A percentile compares a stretch with the other conserved stretches of the same genome.
Evolutionary conservation across 2,888 invertebrate species (phyloP).

Genomic region (Toxonevra muliebris): DNA sequence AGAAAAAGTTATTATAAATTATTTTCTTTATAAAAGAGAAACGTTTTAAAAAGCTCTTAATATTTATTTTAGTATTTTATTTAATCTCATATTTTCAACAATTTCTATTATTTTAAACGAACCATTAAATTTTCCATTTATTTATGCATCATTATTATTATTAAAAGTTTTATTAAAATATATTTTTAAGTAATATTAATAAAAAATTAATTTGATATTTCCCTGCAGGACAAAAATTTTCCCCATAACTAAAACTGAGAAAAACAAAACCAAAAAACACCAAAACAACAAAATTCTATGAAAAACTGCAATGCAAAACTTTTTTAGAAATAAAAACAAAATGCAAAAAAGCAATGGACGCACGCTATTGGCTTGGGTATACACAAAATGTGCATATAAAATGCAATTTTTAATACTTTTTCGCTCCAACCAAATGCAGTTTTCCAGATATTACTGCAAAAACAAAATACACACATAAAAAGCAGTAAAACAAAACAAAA

Average conservation of each 20-base stretch:
- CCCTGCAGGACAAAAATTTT: no score
- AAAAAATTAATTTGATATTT: no score
- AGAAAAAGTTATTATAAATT: no score
- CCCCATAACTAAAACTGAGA: neutral
- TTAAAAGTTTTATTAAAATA: neutral
- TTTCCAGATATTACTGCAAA: slow-evolving; percentile 32
- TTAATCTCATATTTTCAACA: no score
- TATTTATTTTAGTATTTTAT: no score
- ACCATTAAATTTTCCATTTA: neutral
- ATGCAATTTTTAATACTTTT: slow-evolving; percentile 54
- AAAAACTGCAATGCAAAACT: no score
- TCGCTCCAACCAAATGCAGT: slow-evolving; percentile 59
- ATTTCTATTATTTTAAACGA: no score
- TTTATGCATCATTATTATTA: neutral
- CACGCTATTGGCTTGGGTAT: slow-evolving; percentile 23
- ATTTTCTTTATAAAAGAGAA: no score
- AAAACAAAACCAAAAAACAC: slow-evolving; percentile 10
- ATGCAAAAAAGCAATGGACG: slow-evolving; percentile 3
- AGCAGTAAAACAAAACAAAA: slow-evolving; percentile 38
- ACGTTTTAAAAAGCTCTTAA: no score
- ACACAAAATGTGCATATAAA: slow-evolving; percentile 57
- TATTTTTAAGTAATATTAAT: neutral
- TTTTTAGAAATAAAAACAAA: neutral
- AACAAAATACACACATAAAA: slow-evolving; percentile 23
- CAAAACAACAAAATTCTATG: slow-evolving; percentile 2